phyloP scores from a whole-genome alignment of 2,888 invertebrate species.

The Apamea sordens region DNA sequence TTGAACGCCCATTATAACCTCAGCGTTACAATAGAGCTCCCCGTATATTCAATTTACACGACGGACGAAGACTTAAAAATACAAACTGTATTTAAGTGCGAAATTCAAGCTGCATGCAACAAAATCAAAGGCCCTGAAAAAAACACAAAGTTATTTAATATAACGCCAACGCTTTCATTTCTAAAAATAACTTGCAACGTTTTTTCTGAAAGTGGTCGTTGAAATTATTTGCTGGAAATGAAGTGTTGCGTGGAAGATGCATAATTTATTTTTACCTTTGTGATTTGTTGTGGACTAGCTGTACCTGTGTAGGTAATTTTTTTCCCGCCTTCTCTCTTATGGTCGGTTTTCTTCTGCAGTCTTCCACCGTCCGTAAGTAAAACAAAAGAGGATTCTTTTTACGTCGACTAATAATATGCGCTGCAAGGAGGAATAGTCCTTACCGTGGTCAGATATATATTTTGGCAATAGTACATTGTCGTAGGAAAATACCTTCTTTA shows the following conservation, averaged over 20 bases:
- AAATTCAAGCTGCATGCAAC: background rate
- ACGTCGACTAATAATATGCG: too few relatives aligned
- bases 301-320: background rate
- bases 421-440: too few relatives aligned
- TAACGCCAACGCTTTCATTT: conserved; percentile 1
- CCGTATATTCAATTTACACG: conserved; percentile 20
- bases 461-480: too few relatives aligned
- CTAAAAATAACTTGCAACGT: conserved; percentile 35
- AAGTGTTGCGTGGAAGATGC: conserved; percentile 13
- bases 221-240: conserved; percentile 25
- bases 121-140: conserved; percentile 23
- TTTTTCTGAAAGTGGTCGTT: conserved; percentile 29
- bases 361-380: too few relatives aligned
- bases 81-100: conserved; percentile 25
- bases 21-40: background rate
- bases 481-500: too few relatives aligned
- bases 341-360: background rate
- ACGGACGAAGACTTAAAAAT: conserved; percentile 37
- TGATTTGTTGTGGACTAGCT: background rate
- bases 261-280: conserved; percentile 27
- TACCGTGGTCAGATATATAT: too few relatives aligned
- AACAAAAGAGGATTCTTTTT: too few relatives aligned
- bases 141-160: conserved; percentile 3
- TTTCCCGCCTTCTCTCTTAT: background rate
- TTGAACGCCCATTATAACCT: background rate